Evolutionary conservation across 2,888 invertebrate genomes (phyloP), one percentile per base, ranked within the genome.

Genomic region (Nemurella pictetii): DNA sequence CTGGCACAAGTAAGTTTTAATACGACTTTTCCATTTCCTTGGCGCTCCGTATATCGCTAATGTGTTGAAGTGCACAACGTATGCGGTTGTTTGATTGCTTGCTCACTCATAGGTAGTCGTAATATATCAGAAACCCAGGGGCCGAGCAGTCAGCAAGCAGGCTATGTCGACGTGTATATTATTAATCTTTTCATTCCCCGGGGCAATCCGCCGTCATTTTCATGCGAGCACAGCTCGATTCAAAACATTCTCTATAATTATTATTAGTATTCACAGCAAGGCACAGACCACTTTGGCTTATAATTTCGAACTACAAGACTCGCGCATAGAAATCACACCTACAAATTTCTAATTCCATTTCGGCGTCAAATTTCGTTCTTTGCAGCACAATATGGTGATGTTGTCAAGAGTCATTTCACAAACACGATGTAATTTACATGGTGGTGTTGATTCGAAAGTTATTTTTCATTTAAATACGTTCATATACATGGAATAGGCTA

Each of bases 101-200:
- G 78, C 78, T 78, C 5, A 12, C 20, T 12, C 20, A 55, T 15
- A 55, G 55, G 55, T 55, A 55, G 55, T 1, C 55, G 15, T 20
- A 55, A 20, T 55, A 20, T 55, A 55, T 7, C 55, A 55, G 55
- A 12, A 55, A 55, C 12, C 12, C 55, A 7, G 55, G 2, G 20
- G 20, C 15, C 55, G 20, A 55, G 55, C 15, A 29, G 78, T 78
- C n/a, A 29, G 78, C 78, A 29, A 30, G 4, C 26, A 30, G 74
- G 9, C 28, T 78, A 78, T 9, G 30, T 28, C 30, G 12, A 78
- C 29, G 28, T 28, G 7, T n/a, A 74, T 27, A 26, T 26, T 27
- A 75, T 75, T 75, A 26, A 75, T 75, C 75, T 75, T 75, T 75
- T 75, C 25, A 75, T 75, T 75, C 75, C 75, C 75, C 26, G 7